Evolutionary conservation across 2,888 invertebrate genomes (phyloP).

Genomic region (Amiota minor): DNA sequence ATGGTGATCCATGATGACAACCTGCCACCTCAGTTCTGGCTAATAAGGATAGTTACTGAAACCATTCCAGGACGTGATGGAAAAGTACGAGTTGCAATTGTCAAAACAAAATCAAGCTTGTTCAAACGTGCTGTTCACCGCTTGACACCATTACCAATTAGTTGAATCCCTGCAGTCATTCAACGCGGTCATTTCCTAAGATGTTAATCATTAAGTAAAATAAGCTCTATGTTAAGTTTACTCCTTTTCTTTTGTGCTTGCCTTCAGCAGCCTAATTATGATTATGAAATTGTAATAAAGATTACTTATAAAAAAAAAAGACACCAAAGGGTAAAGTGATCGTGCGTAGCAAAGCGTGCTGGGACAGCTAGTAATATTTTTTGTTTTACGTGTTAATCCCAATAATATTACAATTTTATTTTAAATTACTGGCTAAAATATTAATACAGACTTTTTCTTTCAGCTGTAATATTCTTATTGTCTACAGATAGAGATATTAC

Average conservation of each 20-base stretch:
- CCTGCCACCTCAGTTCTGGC: background rate
- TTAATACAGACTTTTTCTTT: too few species aligned
- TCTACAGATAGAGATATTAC: too few species aligned
- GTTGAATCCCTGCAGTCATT: too few species aligned
- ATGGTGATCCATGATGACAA: background rate
- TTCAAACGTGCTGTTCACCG: background rate
- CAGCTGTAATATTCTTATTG: too few species aligned
- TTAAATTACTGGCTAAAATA: too few species aligned
- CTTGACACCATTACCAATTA: background rate
- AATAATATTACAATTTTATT: too few species aligned
- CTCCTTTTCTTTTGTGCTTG: background rate
- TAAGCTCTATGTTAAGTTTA: background rate
- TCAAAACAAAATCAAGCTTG: background rate
- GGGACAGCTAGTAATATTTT: too few species aligned
- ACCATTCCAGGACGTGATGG: background rate
- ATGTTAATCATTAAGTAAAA: background rate
- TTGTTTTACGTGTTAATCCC: too few species aligned
- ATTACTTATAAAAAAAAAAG: slow-evolving; percentile 29
- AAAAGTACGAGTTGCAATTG: background rate
- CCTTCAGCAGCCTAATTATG: background rate
- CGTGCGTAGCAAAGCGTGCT: too few species aligned
- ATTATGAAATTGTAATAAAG: too few species aligned
- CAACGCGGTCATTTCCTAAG: too few species aligned
- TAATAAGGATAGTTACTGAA: background rate
- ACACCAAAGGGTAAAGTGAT: slow-evolving; percentile 48